Base-by-base conservation (phyloP, 2,797 vertebrate genomes). In the Furcifer pardalis region DNA sequence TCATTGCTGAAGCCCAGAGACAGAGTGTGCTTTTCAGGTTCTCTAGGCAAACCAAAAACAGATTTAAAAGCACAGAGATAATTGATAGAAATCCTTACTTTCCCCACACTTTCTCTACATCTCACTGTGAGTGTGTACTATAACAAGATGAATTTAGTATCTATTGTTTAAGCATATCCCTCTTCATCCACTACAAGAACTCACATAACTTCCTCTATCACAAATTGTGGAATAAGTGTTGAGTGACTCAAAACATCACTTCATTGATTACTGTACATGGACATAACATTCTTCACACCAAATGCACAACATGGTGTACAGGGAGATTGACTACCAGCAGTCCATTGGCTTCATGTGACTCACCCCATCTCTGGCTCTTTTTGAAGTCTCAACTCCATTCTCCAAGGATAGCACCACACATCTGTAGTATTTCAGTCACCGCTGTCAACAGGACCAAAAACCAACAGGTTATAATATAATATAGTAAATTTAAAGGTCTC, bases 1-100 rank as follows among this genome's bases (percentile, higher is more conserved):
- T 93, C 56, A 21, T 93, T 56, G 80, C 69, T 79, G 82, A 90
- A 91, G 72, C 27, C 40, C 40, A 44, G 30, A 7, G n/a, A 79
- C 19, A 65, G 21, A 42, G 46, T 46, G 40, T n/a, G 62, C 32
- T 25, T 68, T 23, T 35, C 12, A 52, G 7, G 15, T 71, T 71
- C 79, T 8, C 5, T 21, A 30, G 27, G 9, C 32, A 37, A 35
- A 59, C 7, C 12, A 42, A n/a, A 44, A 32, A 32, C 2, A 19
- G 44, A 6, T 5, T 7, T 12, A 21, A 32, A n/a, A 25, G 7
- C 13, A 32, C 2, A 77, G 17, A 7, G n/a, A 23, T 37, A 42
- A 23, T 32, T 83, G 72, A 10, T 65, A 83, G 75, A 37, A 62
- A 49, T 23, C 35, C 25, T 77, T 40, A 35, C 75, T 77, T 27